Evolutionary conservation across 2,797 vertebrate species (phyloP).

Genomic region (Darevskia mixta): DNA sequence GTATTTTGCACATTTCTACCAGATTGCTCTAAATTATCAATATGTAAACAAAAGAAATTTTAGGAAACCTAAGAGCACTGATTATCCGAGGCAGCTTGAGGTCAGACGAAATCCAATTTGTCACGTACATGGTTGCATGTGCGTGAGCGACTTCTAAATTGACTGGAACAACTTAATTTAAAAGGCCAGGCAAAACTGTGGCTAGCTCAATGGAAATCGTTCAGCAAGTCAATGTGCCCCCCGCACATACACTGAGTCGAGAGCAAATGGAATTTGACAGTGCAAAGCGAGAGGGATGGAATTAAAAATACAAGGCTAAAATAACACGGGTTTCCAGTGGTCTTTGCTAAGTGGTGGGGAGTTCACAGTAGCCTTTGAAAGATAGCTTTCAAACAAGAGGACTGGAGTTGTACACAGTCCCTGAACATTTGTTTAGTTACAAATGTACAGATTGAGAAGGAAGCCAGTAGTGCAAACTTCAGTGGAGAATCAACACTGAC

Average conservation of each 20-base stretch:
- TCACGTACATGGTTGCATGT: neutral
- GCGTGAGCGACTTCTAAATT: neutral
- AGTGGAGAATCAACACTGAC: neutral
- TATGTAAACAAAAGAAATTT: neutral
- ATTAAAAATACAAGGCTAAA: neutral
- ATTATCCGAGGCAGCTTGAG: neutral
- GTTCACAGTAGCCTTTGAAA: neutral
- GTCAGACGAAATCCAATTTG: slow-evolving; percentile 1
- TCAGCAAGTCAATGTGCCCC: neutral
- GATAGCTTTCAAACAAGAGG: neutral
- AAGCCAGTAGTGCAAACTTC: neutral
- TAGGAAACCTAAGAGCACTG: neutral
- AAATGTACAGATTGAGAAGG: neutral
- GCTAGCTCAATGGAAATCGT: slow-evolving; percentile 13
- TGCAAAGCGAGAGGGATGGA: neutral
- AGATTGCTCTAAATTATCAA: neutral
- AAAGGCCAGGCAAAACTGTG: slow-evolving; percentile 1
- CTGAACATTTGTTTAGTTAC: neutral
- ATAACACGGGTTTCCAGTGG: neutral
- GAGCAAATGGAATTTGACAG: slow-evolving; percentile 17
- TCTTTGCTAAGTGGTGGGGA: neutral
- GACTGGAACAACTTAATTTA: slow-evolving; percentile 21
- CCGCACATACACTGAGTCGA: neutral
- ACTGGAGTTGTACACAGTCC: neutral
- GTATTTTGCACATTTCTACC: neutral